Base-by-base conservation (phyloP, 35 echinoderm and acorn worm genomes). In the Antedon bifida region DNA sequence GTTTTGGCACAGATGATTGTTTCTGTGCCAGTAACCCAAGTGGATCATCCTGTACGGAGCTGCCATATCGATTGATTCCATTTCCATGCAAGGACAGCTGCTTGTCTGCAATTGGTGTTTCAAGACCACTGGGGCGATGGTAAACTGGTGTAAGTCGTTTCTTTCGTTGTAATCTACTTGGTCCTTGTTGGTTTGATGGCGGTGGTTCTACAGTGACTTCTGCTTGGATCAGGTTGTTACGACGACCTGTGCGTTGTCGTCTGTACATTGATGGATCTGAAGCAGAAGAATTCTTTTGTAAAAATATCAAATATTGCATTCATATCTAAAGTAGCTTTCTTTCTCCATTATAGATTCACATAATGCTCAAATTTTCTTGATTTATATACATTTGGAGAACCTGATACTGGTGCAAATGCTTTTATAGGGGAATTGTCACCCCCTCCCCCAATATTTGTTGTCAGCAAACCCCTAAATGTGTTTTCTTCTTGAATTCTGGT, bases 1-100 rank as follows among this genome's bases (percentile, higher is more conserved):
- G 85, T 46, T 87, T 86, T 13, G 91, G 91, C 29, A 94, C 82
- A 64, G 51, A 12, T 23, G 51, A 64, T 1, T 8, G 51, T 23
- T 64, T 19, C 1, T 11, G 9, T 8, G 26, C 38, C 1, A 64
- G 23, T 21, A 64, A 64, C 1, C 51, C 51, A 11, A 64, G 51
- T 2, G 51, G 51, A 64, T 64, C 51, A 64, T 64, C 51, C 26
- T 19, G 51, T 64, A 26, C 19, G 51, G 10, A 64, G 1, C 3
- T 64, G 9, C 19, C 19, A 64, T 7, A 16, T 23, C 51, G 9
- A 21, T 64, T 64, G 23, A 64, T 64, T 16, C 51, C 51, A 26
- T 26, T 64, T 11, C 51, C 51, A 26, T 64, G 51, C 1, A 64
- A 26, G 23, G 51, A 64, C 1, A 11, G 51, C 26, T 64, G 51